Evolutionary conservation across 2,797 vertebrate genomes (phyloP).

Genomic region (Psittacula echo): DNA sequence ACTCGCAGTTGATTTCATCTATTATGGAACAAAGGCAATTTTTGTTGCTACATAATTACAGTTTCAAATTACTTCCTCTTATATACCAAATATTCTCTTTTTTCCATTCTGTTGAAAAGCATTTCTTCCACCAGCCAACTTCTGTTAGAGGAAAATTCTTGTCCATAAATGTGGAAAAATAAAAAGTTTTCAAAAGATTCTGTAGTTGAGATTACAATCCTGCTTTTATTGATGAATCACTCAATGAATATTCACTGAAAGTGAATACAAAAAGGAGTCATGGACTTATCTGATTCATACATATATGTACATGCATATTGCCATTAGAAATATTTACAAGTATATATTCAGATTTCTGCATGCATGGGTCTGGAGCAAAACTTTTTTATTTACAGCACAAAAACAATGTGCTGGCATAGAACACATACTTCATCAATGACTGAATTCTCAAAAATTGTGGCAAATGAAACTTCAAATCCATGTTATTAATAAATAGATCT

Average conservation of each 20-base stretch:
- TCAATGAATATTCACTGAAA: not conserved
- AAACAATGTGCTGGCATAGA: not conserved
- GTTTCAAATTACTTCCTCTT: conserved; percentile 21
- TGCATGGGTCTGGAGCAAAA: not conserved
- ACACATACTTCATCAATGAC: not conserved
- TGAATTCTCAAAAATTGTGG: conserved; percentile 8
- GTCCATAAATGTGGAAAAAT: not conserved
- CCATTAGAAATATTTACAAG: not conserved
- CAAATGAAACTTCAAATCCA: conserved; percentile 37
- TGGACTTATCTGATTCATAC: not conserved
- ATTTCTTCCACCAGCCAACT: not conserved
- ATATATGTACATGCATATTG: not conserved
- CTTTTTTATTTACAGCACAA: not conserved
- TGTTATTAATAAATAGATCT: not conserved
- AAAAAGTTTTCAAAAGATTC: not conserved
- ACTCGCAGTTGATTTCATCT: not conserved
- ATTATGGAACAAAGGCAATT: not conserved
- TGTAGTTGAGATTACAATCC: not conserved
- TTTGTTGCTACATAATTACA: not conserved
- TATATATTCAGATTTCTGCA: not conserved
- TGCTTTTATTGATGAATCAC: not conserved
- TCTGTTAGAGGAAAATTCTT: not conserved
- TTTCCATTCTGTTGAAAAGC: not conserved
- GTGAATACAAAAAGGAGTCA: not conserved
- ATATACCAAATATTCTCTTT: not conserved